Evolutionary conservation across 2,888 invertebrate genomes (phyloP), one percentile per base, ranked within the genome.

Genomic region (Heteromurus nitidus): DNA sequence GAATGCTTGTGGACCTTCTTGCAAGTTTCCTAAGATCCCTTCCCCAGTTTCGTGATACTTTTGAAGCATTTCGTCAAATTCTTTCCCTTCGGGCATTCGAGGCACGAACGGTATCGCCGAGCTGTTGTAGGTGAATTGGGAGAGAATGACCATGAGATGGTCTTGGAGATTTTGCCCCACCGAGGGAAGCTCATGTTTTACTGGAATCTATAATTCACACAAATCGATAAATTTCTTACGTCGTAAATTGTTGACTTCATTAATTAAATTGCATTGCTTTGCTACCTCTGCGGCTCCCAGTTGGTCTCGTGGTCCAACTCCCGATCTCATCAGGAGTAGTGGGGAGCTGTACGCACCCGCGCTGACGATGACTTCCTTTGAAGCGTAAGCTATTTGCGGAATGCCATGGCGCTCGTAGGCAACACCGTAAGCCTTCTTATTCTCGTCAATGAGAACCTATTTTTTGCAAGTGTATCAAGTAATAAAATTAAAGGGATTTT

Each of bases 351-450:
- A 58, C 7, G n/a, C 58, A 11, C 65, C 65, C 1, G 44, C 42
- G 24, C 26, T 26, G 24, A 65, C 9, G 16, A 65, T 65, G 16
- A 65, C 42, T 24, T 65, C 65, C n/a, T 65, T 65, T 22, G 65
- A 22, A 3, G 65, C 65, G 13, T 24, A 24, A 20, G 80, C 82
- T 11, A 69, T 53, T 36, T 77, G 70, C 11, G 85, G 80, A 16
- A 82, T 53, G 1, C 85, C 85, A 42, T 84, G 84, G 20, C 84
- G 62, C 13, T 77, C 62, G n/a, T 62, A 62, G 1, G 30, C 18
- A 9, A 62, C 31, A 1, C 62, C 62, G 20, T 62, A 62, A 2
- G 62, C 62, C 31, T 62, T 62, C 24, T 44, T 42, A 1, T 42
- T 42, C 9, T 65, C 16, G 26, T 65, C 65, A 42, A 65, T 65